These are phyloP conservation scores for Festucalex cinctus DNA, from an alignment of 2,113 vertebrate species.

Conservation along the genomic window DNA sequence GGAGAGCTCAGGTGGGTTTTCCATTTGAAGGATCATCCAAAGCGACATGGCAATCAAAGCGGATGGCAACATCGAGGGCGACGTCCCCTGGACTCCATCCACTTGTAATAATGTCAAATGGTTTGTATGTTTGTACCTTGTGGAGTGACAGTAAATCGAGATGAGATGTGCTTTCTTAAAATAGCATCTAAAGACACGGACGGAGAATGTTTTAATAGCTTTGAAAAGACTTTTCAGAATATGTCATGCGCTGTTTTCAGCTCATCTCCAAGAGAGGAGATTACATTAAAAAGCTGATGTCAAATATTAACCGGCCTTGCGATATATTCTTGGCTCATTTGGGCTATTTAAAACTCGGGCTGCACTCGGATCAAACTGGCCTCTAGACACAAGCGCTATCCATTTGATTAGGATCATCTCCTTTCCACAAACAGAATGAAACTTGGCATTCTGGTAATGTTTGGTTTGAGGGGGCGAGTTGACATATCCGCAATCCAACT, in stretches of 20 bases:
- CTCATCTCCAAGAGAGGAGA: neutral
- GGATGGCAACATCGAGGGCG: constrained; percentile 10
- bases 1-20: constrained; percentile 34
- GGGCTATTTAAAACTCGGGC: constrained; percentile 28
- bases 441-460: constrained; percentile 36
- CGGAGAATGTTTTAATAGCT: neutral
- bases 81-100: constrained; percentile 14
- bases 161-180: constrained; percentile 2
- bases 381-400: constrained; percentile 44
- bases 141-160: neutral
- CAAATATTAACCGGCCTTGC: constrained; percentile 23
- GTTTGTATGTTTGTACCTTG: neutral
- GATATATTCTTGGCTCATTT: constrained; percentile 19
- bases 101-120: constrained; percentile 29
- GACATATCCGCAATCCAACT: constrained; percentile 31
- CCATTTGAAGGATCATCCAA: constrained; percentile 16
- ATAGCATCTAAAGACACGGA: neutral
- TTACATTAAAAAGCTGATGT: constrained; percentile 11
- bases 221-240: neutral
- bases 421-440: constrained; percentile 30
- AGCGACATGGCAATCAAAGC: constrained; percentile 27
- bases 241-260: neutral
- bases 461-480: constrained; percentile 37
- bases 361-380: constrained; percentile 40
- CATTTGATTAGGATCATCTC: constrained; percentile 32